These are phyloP conservation scores for Ctenosaura bakeri DNA, from an alignment of 2,797 vertebrate species.

Conservation along the genomic window DNA sequence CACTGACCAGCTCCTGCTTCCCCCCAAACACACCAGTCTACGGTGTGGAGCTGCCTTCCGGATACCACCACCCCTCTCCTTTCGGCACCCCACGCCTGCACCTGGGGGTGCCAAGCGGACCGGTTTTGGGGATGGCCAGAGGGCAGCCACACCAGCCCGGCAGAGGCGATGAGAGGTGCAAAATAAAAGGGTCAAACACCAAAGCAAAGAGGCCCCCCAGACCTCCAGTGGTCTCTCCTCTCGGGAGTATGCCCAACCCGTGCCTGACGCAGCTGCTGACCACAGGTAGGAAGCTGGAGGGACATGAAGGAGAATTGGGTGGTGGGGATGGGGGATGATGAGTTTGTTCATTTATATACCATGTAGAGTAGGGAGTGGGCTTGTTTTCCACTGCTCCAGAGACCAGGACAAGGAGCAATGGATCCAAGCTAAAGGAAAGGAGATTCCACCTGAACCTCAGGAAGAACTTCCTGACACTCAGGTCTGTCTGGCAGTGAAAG, in stretches of 20 bases:
- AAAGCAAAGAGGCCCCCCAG: conserved; percentile 60
- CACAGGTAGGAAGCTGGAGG: conserved; percentile 58
- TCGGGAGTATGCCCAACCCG: conserved; percentile 65
- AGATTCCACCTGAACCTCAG: too few relatives aligned
- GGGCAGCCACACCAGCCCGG: conserved; percentile 56
- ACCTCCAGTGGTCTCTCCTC: not conserved
- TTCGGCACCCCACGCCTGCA: conserved; percentile 60
- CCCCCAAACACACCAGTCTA: conserved; percentile 56
- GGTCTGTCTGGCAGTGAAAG: too few relatives aligned
- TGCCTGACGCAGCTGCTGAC: conserved; percentile 88
- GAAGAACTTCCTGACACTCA: too few relatives aligned
- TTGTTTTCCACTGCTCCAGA: too few relatives aligned
- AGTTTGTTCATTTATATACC: too few relatives aligned
- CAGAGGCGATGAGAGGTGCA: conserved; percentile 71
- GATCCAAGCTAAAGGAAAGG: too few relatives aligned
- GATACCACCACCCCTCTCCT: conserved; percentile 59
- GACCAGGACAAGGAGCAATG: too few relatives aligned
- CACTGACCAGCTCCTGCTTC: conserved; percentile 64
- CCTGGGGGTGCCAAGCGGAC: conserved; percentile 48
- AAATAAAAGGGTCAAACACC: conserved; percentile 74
- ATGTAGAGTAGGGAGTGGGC: too few relatives aligned
- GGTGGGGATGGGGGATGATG: too few relatives aligned
- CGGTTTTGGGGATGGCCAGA: conserved; percentile 79
- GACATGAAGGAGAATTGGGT: too few relatives aligned
- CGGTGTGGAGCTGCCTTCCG: conserved; percentile 36